These are phyloP conservation scores for Erpobdella octoculata DNA, from an alignment of 2,888 invertebrate species.

Conservation along the genomic window DNA sequence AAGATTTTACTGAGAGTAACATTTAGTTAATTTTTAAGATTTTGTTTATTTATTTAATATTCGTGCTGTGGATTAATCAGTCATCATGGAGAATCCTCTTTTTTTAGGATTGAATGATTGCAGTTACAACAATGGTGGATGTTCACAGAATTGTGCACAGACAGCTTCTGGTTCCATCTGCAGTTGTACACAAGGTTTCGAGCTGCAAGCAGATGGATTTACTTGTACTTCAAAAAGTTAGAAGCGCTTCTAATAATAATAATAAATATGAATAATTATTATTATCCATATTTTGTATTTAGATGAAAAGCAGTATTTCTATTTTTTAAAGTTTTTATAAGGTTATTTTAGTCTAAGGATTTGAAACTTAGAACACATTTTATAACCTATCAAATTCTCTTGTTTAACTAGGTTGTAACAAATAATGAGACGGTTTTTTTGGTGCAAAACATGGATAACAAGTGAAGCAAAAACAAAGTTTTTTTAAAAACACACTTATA, in stretches of 20 bases:
- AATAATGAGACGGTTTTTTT: too few species aligned
- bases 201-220: constrained; percentile 7
- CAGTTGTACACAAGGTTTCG: neutral
- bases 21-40: neutral
- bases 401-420: too few species aligned
- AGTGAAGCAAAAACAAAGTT: too few species aligned
- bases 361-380: too few species aligned
- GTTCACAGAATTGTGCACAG: constrained; percentile 1
- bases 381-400: too few species aligned
- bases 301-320: too few species aligned
- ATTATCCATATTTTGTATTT: too few species aligned
- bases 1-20: neutral
- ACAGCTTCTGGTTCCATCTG: neutral
- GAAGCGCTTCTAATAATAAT: neutral
- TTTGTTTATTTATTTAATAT: neutral
- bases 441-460: too few species aligned
- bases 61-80: neutral
- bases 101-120: constrained; percentile 7
- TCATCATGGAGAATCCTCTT: neutral
- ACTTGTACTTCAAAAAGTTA: constrained; percentile 10
- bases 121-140: constrained; percentile 22
- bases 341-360: too few species aligned
- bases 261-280: too few species aligned
- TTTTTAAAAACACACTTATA: too few species aligned
- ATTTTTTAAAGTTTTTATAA: too few species aligned